Percentiles rank a stretch among this genome's conserved stretches.
These are phyloP conservation scores for Camponotus fellah DNA, from an alignment of 2,888 invertebrate species.

Conservation along the genomic window DNA sequence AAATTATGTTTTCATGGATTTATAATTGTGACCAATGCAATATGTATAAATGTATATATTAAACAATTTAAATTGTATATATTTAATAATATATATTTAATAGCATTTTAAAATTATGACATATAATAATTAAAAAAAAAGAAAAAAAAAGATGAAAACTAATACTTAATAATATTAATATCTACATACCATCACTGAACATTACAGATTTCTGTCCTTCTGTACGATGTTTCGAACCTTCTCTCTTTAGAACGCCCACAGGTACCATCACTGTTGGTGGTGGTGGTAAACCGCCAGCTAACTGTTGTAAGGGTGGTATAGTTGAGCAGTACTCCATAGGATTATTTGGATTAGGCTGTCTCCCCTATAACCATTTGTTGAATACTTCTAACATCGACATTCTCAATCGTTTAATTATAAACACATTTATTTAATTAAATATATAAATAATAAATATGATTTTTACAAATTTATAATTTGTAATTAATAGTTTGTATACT, in stretches of 20 bases:
- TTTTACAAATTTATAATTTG: background rate
- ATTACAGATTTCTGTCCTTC: conserved; percentile 92
- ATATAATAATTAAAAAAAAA: background rate
- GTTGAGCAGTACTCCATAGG: conserved; percentile 95
- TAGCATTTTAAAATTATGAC: background rate
- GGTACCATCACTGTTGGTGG: conserved; percentile 94
- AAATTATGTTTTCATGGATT: no score
- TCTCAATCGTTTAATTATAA: conserved; percentile 61
- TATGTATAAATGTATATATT: background rate
- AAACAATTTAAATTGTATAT: background rate
- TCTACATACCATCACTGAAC: conserved; percentile 92
- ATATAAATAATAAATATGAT: background rate
- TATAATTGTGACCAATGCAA: background rate
- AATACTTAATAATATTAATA: conserved; percentile 13
- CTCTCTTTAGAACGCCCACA: conserved; percentile 93
- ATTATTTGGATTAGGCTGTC: conserved; percentile 93
- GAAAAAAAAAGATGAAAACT: background rate
- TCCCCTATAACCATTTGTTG: conserved; percentile 86
- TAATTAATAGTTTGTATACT: background rate
- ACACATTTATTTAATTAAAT: conserved; percentile 56
- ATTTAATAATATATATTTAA: background rate
- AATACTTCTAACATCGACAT: conserved; percentile 83
- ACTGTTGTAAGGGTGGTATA: conserved; percentile 92
- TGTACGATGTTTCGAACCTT: conserved; percentile 86
- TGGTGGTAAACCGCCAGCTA: conserved; percentile 87